Percentiles rank a stretch among this genome's conserved stretches.
Evolutionary conservation across 2,113 vertebrate genomes (phyloP).

Genomic region (Mesocricetus auratus): DNA sequence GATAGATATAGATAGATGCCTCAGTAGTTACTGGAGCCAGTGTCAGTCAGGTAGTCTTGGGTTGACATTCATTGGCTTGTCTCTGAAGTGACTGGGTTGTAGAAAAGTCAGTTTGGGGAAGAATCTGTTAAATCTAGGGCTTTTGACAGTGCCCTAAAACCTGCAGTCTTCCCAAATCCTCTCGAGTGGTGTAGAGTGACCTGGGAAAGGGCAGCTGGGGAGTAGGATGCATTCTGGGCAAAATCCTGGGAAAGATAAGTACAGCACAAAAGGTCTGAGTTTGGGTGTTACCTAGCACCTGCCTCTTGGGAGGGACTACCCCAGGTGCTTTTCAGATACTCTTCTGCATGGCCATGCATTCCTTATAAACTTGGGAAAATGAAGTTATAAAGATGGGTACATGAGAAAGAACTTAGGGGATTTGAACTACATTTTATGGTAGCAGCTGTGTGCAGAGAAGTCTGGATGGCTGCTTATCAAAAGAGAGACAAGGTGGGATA

Average conservation of each 20-base stretch:
- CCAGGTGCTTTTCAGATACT: neutral
- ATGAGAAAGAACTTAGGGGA: accelerated
- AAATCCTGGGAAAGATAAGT: neutral
- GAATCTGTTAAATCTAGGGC: too few relatives aligned
- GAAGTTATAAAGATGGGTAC: neutral
- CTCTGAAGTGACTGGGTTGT: neutral
- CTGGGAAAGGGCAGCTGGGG: neutral
- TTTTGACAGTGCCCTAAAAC: neutral
- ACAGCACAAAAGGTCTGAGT: neutral
- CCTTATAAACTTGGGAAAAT: neutral
- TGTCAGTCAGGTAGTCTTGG: neutral
- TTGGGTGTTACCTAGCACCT: neutral
- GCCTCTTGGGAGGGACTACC: neutral
- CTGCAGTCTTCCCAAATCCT: neutral
- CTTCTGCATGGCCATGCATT: accelerated
- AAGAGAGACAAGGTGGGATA: too few relatives aligned
- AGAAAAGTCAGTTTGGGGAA: neutral
- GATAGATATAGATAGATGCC: neutral
- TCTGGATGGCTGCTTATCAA: accelerated
- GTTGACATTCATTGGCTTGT: neutral
- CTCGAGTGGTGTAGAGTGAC: neutral
- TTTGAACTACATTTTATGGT: neutral
- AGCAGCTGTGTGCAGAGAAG: accelerated
- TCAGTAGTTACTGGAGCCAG: neutral
- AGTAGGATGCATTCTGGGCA: accelerated